These are phyloP conservation scores for Gorsachius magnificus DNA, from an alignment of 2,797 vertebrate genomes.

Conservation along the genomic window DNA sequence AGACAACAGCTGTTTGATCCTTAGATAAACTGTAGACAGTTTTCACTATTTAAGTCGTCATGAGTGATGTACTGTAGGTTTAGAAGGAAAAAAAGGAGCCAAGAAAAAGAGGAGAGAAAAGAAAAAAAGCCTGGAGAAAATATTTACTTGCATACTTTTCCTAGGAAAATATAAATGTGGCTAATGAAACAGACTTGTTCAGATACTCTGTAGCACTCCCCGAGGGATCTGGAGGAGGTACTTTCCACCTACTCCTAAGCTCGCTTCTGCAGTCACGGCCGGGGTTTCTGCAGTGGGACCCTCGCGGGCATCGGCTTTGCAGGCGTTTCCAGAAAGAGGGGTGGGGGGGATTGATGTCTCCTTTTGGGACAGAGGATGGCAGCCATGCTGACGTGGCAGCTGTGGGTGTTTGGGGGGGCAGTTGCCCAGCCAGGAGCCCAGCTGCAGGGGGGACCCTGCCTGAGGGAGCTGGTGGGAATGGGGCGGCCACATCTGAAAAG, in stretches of 20 bases:
- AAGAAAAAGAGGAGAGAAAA: slow-evolving; percentile 48
- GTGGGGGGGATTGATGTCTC: not conserved
- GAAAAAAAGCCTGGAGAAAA: slow-evolving; percentile 37
- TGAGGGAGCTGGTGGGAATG: not conserved
- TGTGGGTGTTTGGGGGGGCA: accelerated
- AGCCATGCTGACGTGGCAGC: accelerated
- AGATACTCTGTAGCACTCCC: slow-evolving; percentile 6
- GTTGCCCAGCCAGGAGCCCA: accelerated
- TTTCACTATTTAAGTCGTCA: slow-evolving; percentile 61
- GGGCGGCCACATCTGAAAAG: not conserved
- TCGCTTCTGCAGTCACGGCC: accelerated
- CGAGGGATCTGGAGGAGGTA: not conserved
- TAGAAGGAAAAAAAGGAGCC: slow-evolving; percentile 22
- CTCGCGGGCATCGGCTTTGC: not conserved
- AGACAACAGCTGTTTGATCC: slow-evolving; percentile 67
- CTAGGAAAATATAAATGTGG: slow-evolving; percentile 49
- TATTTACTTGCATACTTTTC: slow-evolving; percentile 60
- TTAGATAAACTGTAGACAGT: slow-evolving; percentile 66
- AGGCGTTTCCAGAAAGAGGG: not conserved
- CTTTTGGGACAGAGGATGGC: not conserved
- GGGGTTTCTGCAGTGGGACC: not conserved
- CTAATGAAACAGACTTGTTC: slow-evolving; percentile 41
- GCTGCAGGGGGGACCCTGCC: not conserved
- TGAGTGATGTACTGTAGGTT: slow-evolving; percentile 44
- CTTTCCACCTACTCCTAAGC: not conserved